phyloP scores from a whole-genome alignment of 2,888 invertebrate genomes.

The Cheilosia grossa region DNA sequence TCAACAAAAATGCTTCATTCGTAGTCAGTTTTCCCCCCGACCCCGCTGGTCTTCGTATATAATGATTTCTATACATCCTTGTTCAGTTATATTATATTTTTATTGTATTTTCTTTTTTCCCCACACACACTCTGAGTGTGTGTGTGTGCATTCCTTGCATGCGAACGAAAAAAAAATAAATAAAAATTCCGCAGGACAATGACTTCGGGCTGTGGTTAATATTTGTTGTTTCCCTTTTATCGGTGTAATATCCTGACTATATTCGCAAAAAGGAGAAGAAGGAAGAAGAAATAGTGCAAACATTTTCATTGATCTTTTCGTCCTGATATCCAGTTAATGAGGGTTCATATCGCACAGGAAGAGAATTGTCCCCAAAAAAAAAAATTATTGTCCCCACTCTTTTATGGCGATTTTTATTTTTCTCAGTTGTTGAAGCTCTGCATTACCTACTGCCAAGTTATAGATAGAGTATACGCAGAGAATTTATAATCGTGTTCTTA shows the following conservation, averaged over 20 bases:
- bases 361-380: slow-evolving; percentile 39
- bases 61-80: slow-evolving; percentile 66
- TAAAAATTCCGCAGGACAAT: slow-evolving; percentile 60
- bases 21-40: slow-evolving; percentile 19
- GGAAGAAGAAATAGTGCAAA: slow-evolving; percentile 39
- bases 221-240: slow-evolving; percentile 29
- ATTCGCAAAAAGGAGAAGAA: slow-evolving; percentile 32
- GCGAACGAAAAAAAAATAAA: not conserved
- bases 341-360: slow-evolving; percentile 66
- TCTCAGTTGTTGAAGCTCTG: not conserved
- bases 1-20: slow-evolving; percentile 27
- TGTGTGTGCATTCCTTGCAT: slow-evolving; percentile 10
- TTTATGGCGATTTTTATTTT: slow-evolving; percentile 13
- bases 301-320: slow-evolving; percentile 69
- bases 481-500: slow-evolving; percentile 68
- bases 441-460: not conserved
- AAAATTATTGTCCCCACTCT: slow-evolving; percentile 41
- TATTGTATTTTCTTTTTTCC: slow-evolving; percentile 46
- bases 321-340: slow-evolving; percentile 71
- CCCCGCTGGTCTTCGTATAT: slow-evolving; percentile 36
- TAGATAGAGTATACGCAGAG: slow-evolving; percentile 55
- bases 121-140: not conserved
- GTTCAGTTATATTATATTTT: slow-evolving; percentile 62
- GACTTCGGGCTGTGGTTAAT: slow-evolving; percentile 53
- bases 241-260: slow-evolving; percentile 53